A percentile compares a stretch with the other conserved stretches of the same genome.
These are phyloP conservation scores for Stictonetta naevosa DNA, from an alignment of 2,113 vertebrate species.

Conservation along the genomic window DNA sequence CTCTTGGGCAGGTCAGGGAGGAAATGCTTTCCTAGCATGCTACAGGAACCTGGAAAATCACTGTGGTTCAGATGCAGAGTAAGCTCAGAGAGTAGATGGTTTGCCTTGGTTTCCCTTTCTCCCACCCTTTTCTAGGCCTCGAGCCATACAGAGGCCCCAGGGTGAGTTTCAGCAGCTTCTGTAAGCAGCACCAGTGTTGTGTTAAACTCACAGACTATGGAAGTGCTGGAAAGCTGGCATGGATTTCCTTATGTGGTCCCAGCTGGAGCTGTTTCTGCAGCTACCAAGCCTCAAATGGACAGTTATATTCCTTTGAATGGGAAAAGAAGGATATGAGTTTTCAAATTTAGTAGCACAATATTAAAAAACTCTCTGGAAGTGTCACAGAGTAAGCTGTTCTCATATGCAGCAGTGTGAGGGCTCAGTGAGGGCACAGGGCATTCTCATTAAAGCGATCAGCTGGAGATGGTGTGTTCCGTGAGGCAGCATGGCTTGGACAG, in stretches of 20 bases:
- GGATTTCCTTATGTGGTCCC: rapidly evolving
- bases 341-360: not conserved
- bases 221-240: not conserved
- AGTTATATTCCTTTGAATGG: not conserved
- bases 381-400: not conserved
- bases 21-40: not conserved
- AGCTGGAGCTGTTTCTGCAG: not conserved
- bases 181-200: not conserved
- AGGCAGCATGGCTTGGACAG: not conserved
- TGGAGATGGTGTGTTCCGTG: not conserved
- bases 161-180: not conserved
- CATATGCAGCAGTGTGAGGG: not conserved
- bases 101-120: not conserved
- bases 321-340: not conserved
- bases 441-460: not conserved
- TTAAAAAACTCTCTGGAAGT: not conserved
- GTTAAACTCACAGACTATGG: not conserved
- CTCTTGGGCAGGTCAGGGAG: not conserved
- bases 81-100: not conserved
- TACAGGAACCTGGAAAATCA: not conserved
- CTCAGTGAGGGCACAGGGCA: not conserved
- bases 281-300: not conserved
- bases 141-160: not conserved
- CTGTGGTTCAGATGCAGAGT: not conserved
- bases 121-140: not conserved